phyloP scores from a whole-genome alignment of 2,888 invertebrate genomes.

The Apamea monoglypha region DNA sequence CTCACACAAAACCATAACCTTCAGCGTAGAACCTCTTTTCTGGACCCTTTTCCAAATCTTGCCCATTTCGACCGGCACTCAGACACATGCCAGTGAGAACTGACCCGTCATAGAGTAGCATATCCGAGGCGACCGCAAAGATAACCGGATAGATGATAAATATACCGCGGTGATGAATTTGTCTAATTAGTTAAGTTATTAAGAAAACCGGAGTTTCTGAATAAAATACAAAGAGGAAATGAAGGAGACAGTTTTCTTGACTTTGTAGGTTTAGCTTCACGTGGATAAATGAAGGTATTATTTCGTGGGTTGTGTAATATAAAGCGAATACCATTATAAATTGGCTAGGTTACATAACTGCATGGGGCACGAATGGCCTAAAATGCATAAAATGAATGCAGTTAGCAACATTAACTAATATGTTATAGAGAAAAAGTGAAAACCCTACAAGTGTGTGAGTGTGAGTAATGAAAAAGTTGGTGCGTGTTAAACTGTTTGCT shows the following conservation, averaged over 20 bases:
- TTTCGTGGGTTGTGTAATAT: background rate
- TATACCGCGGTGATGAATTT: slow-evolving; percentile 37
- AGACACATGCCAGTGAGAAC: slow-evolving; percentile 32
- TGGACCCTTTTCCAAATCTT: slow-evolving; percentile 77
- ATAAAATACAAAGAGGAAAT: background rate
- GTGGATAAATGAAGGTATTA: background rate
- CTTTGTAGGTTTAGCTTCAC: background rate
- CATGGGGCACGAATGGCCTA: background rate
- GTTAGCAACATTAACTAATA: background rate
- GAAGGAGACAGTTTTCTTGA: background rate
- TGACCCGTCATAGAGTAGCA: slow-evolving; percentile 20
- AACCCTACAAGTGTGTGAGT: no score
- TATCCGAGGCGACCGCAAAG: slow-evolving; percentile 43
- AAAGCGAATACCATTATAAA: background rate
- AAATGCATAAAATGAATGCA: background rate
- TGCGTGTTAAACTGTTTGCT: no score
- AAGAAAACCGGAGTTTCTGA: slow-evolving; percentile 29
- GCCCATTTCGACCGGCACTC: slow-evolving; percentile 59
- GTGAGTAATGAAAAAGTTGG: no score
- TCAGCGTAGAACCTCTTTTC: slow-evolving; percentile 67
- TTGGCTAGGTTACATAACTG: background rate
- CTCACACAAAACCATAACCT: slow-evolving; percentile 79
- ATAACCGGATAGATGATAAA: slow-evolving; percentile 38
- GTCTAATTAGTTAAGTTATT: slow-evolving; percentile 55
- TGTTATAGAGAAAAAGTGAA: background rate